Evolutionary conservation across 2,797 vertebrate genomes (phyloP), one percentile per base, ranked within the genome.

Genomic region (Hydrolagus colliei): DNA sequence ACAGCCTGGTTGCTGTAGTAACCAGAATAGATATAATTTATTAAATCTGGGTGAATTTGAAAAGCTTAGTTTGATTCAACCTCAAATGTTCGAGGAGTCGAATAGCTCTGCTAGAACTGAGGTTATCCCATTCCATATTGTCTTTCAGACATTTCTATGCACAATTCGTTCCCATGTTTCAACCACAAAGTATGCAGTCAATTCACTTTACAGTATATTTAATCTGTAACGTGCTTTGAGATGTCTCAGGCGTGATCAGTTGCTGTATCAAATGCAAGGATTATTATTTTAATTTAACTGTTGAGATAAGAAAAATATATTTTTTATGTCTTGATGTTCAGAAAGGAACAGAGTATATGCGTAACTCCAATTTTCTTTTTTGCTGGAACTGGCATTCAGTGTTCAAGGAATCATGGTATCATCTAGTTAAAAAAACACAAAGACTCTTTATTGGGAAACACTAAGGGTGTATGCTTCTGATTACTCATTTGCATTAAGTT

Each of bases 251-350:
- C 10, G 9, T 10, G 13, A 32, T 73, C 27, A 73, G 11, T 6
- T 22, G 14, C 27, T 73, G 9, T 35, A 73, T 32, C 27, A 73
- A 52, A 52, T 52, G 41, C 41, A 52, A 52, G 41, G 41, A 52
- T 52, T 52, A 20, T 71, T 41, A 71, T 71, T 84, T 71, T 32
- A 84, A 41, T 7, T 84, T 67, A 84, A 9, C 32, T 16, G 20
- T 68, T 35, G 27, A 41, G 68, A 71, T 71, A 84, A 84, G 79
- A 84, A 67, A 84, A 84, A 68, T 41, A 84, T 84, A 84, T 52
- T 82, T 82, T 82, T 68, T 82, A 3, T 71, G 32, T 71, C 79
- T 20, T 1, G 9, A 77, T 41, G n/a, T 84, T 84, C 63, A 84
- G 79, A 18, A 68, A 84, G 79, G 65, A 52, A 11, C 41, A 82